Evolutionary conservation across 2,888 invertebrate species (phyloP), one percentile per base, ranked within the genome.

Genomic region (Habrosyne pyritoides): DNA sequence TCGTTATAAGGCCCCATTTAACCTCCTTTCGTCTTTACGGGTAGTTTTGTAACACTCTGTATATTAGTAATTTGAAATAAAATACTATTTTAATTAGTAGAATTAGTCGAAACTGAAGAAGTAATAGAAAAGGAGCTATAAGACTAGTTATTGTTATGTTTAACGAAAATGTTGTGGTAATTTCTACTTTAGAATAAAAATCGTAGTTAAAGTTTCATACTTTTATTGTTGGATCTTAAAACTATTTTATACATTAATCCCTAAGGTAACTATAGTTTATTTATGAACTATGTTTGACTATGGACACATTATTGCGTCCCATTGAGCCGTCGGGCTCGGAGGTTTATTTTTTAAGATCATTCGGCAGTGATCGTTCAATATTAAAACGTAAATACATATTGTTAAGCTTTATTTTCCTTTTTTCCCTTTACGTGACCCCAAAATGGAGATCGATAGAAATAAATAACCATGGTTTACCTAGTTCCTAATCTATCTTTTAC

Each of bases 281-380:
- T 81, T 84, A 84, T 71, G 75, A 73, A 80, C 86, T 87, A 87
- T 71, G 79, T 84, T 87, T 89, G 89, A 89, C 89, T 89, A 89
- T 86, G 87, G 87, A 86, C 87, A 74, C 72, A 55, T 52, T 42
- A 47, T 66, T 67, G 83, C 84, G 84, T 81, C 75, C 69, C 68
- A 72, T 80, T 76, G 81, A 66, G 36, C 7, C 26, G 67, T 71
- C 68, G 55, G 63, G 81, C 74, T 75, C 82, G 66, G 79, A 80
- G 81, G 72, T 77, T 77, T 63, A 60, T 64, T 64, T 53, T 66
- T 50, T 51, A 72, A 81, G 77, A 87, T 85, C 81, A 79, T 77
- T 72, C 81, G 89, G 87, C 87, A 89, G 87, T 87, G 88, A 85
- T 79, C 73, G 75, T 76, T 76, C 57, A 60, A 55, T 62, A 61